A percentile compares a stretch with the other conserved stretches of the same genome.
These are phyloP conservation scores for Phrynosoma blainvillii DNA, from an alignment of 2,113 vertebrate genomes.

Conservation along the genomic window DNA sequence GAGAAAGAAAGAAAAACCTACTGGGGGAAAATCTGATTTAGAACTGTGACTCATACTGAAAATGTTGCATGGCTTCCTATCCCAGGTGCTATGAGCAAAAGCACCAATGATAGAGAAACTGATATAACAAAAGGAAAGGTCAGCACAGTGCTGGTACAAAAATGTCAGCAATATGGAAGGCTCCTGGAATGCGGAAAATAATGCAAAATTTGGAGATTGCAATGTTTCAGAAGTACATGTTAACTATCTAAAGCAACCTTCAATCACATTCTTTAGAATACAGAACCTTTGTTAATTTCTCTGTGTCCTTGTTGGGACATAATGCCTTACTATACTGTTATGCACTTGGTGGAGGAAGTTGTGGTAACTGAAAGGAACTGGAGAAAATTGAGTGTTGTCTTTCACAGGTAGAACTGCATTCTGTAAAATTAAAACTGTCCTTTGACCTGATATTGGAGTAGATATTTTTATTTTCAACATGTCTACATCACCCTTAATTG, in stretches of 20 bases:
- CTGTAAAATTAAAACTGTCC: too few relatives aligned
- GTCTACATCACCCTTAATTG: background rate
- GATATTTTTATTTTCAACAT: background rate
- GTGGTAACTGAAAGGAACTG: background rate
- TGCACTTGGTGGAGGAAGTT: background rate
- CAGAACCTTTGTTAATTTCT: background rate
- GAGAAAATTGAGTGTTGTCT: background rate
- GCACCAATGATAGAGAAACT: background rate
- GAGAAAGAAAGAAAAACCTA: background rate
- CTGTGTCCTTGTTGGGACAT: background rate
- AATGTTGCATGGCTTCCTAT: background rate
- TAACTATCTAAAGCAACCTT: background rate
- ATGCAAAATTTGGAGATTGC: background rate
- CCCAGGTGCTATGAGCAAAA: background rate
- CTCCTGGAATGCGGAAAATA: background rate
- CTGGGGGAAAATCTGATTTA: background rate
- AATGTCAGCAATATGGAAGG: background rate
- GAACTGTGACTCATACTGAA: conserved; percentile 6
- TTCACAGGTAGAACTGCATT: background rate
- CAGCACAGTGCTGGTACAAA: background rate
- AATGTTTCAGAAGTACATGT: background rate
- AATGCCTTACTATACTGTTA: background rate
- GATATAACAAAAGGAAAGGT: background rate
- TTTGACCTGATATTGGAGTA: too few relatives aligned
- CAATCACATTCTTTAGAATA: background rate